Percentiles rank a stretch among this genome's conserved stretches.
phyloP scores from a whole-genome alignment of 1,140 invertebrate species.

The Agrypnia vestita region DNA sequence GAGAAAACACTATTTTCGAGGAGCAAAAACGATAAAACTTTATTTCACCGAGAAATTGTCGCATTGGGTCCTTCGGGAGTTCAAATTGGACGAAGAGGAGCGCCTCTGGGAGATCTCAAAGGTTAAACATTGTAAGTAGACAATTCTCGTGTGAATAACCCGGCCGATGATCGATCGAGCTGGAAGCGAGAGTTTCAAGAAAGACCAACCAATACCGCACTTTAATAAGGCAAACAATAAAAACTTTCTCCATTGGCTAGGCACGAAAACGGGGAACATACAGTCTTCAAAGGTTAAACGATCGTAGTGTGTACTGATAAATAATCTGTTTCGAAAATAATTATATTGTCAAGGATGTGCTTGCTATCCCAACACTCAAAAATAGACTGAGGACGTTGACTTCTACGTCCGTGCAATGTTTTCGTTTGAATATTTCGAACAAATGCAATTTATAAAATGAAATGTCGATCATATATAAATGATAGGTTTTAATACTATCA shows the following conservation, averaged over 20 bases:
- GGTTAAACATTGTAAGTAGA: conserved; percentile 23
- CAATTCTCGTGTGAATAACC: conserved; percentile 20
- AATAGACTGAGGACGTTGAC: too few species aligned
- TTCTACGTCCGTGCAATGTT: too few species aligned
- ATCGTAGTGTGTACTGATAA: too few species aligned
- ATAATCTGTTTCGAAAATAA: too few species aligned
- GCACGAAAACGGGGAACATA: background rate
- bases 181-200: background rate
- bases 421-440: too few species aligned
- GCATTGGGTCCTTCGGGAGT: background rate
- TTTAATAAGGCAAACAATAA: conserved; percentile 32
- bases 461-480: too few species aligned
- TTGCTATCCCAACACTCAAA: too few species aligned
- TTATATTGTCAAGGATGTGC: too few species aligned
- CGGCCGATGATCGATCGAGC: conserved; percentile 9
- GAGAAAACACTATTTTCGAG: background rate
- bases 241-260: conserved; percentile 30
- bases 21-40: conserved; percentile 11
- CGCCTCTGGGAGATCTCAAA: conserved; percentile 31
- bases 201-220: conserved; percentile 23
- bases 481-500: too few species aligned
- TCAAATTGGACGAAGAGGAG: conserved; percentile 5
- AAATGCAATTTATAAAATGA: too few species aligned
- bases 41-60: conserved; percentile 1
- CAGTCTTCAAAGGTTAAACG: conserved; percentile 24